These are phyloP conservation scores for Limnephilus lunatus DNA, from an alignment of 2,888 invertebrate species.

Conservation along the genomic window DNA sequence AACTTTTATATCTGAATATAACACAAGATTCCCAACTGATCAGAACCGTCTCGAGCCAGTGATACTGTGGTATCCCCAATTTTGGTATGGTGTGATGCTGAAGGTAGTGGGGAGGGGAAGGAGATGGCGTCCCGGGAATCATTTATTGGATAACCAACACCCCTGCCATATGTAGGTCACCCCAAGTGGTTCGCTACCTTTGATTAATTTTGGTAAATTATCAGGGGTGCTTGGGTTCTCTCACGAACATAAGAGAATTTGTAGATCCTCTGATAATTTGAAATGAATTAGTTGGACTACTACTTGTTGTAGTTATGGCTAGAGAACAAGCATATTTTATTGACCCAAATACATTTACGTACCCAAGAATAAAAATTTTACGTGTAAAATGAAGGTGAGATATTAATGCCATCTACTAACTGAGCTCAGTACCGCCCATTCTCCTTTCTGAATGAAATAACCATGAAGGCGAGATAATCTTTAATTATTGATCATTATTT, in stretches of 20 bases:
- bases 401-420: background rate
- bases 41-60: too few relatives aligned
- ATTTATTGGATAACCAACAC: too few relatives aligned
- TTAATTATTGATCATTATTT: background rate
- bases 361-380: background rate
- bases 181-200: too few relatives aligned
- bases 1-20: too few relatives aligned
- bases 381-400: background rate
- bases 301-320: background rate
- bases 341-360: slow-evolving; percentile 2
- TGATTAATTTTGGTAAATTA: too few relatives aligned
- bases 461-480: background rate
- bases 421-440: background rate
- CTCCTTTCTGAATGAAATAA: background rate
- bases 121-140: too few relatives aligned
- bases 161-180: too few relatives aligned
- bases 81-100: too few relatives aligned
- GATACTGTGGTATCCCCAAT: too few relatives aligned
- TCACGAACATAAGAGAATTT: background rate
- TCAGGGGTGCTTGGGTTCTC: too few relatives aligned
- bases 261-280: background rate
- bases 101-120: too few relatives aligned
- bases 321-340: background rate
- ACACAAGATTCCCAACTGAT: too few relatives aligned
- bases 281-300: background rate